Conservation (phyloP, 1,140 invertebrate genomes). For the Apis dorsata region DNA sequence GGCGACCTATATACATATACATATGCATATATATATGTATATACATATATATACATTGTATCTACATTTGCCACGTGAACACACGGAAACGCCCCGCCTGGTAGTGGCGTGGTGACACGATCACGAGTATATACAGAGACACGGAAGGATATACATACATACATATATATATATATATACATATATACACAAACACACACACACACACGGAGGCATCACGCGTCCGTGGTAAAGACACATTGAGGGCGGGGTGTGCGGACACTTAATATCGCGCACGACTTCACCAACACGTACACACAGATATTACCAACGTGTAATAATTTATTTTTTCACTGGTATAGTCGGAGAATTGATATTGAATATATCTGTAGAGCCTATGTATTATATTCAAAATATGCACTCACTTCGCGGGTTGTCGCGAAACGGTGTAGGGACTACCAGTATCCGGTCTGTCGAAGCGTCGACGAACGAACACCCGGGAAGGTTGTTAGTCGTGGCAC, state of each 20-base stretch:
- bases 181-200: constrained; percentile 27
- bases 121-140: background rate
- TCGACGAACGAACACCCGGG: constrained; percentile 38
- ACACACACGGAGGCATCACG: constrained; percentile 6
- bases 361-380: constrained; percentile 80
- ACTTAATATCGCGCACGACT: constrained; percentile 49
- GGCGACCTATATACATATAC: background rate
- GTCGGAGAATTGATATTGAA: constrained; percentile 76
- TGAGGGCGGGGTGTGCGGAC: constrained; percentile 23
- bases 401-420: constrained; percentile 73
- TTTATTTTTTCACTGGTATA: constrained; percentile 81
- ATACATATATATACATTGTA: background rate
- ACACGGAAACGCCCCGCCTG: constrained; percentile 3
- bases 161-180: background rate
- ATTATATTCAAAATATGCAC: constrained; percentile 78
- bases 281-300: constrained; percentile 69
- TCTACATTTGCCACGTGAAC: background rate
- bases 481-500: background rate
- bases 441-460: constrained; percentile 13
- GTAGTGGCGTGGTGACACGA: background rate
- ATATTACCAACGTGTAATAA: constrained; percentile 79
- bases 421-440: constrained; percentile 57
- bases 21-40: background rate
- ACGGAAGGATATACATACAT: too few species aligned
- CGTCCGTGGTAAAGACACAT: constrained; percentile 17